phyloP scores from a whole-genome alignment of 1,140 invertebrate species.

The Hormaphis cornu region DNA sequence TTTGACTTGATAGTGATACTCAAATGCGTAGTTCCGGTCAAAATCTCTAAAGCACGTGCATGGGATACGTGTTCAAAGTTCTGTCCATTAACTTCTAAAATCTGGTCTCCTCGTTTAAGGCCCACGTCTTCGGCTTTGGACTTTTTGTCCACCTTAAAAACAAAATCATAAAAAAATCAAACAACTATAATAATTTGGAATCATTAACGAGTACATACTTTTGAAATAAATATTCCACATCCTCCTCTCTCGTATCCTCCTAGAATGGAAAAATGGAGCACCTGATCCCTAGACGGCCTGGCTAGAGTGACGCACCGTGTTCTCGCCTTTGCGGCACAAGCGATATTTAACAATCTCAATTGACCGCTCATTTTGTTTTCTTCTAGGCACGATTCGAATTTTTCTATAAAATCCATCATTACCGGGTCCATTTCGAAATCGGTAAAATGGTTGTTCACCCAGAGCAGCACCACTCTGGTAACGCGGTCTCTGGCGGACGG shows the following conservation, averaged over 20 bases:
- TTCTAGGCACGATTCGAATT: constrained; percentile 79
- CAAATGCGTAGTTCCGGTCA: constrained; percentile 87
- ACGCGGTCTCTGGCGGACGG: constrained; percentile 74
- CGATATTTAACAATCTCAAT: constrained; percentile 78
- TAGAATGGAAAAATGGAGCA: constrained; percentile 83
- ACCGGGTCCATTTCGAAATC: constrained; percentile 94
- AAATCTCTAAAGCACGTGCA: constrained; percentile 80
- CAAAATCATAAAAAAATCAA: background rate
- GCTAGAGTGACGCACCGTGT: constrained; percentile 84
- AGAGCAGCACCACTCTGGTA: constrained; percentile 86
- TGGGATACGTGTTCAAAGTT: constrained; percentile 88
- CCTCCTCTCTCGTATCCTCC: constrained; percentile 83
- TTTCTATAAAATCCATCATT: constrained; percentile 95
- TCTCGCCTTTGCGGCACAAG: constrained; percentile 90
- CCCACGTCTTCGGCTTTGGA: constrained; percentile 95
- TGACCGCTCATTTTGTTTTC: constrained; percentile 73
- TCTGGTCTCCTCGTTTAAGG: constrained; percentile 92
- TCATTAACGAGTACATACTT: constrained; percentile 45
- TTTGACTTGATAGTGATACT: constrained; percentile 96
- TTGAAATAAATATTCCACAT: constrained; percentile 90
- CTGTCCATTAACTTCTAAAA: constrained; percentile 93
- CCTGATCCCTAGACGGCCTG: constrained; percentile 80
- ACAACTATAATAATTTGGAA: background rate
- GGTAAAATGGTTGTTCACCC: constrained; percentile 99
- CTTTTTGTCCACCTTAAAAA: constrained; percentile 61